Evolutionary conservation across 2,888 invertebrate genomes (phyloP).

Genomic region (Diarsia dahlii): DNA sequence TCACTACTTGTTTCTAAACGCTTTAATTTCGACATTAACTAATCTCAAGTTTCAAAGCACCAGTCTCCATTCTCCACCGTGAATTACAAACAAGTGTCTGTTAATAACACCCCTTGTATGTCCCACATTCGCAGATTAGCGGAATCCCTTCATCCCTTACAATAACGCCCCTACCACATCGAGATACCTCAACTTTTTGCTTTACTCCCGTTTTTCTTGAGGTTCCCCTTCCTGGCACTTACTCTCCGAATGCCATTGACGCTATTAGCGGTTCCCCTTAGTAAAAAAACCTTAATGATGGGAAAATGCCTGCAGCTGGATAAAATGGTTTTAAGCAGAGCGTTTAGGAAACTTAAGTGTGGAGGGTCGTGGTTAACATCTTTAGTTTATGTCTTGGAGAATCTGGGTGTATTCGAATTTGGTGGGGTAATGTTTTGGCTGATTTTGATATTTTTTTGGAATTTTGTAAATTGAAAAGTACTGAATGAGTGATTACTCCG

Average conservation of each 20-base stretch:
- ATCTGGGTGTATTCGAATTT: slow-evolving; percentile 9
- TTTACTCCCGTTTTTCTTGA: slow-evolving; percentile 33
- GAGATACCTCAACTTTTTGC: slow-evolving; percentile 52
- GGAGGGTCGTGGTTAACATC: slow-evolving; percentile 19
- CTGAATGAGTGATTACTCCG: neutral
- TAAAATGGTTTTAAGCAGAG: slow-evolving; percentile 45
- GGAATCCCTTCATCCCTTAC: slow-evolving; percentile 35
- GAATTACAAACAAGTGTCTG: slow-evolving; percentile 3
- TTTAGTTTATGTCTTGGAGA: slow-evolving; percentile 15
- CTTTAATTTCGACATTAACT: neutral
- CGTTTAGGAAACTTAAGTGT: slow-evolving; percentile 40
- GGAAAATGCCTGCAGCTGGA: slow-evolving; percentile 54
- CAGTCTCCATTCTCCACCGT: neutral
- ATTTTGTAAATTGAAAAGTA: neutral
- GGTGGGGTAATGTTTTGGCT: neutral
- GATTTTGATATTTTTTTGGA: neutral
- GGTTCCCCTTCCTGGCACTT: slow-evolving; percentile 45
- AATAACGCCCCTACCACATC: slow-evolving; percentile 33
- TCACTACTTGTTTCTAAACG: neutral
- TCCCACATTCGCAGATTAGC: slow-evolving; percentile 30
- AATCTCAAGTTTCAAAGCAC: neutral
- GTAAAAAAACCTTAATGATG: slow-evolving; percentile 58
- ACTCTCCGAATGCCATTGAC: slow-evolving; percentile 44
- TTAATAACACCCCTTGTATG: neutral
- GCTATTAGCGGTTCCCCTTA: slow-evolving; percentile 58